Evolutionary conservation across 1,140 invertebrate species (phyloP).

Genomic region (Nomia melanderi): DNA sequence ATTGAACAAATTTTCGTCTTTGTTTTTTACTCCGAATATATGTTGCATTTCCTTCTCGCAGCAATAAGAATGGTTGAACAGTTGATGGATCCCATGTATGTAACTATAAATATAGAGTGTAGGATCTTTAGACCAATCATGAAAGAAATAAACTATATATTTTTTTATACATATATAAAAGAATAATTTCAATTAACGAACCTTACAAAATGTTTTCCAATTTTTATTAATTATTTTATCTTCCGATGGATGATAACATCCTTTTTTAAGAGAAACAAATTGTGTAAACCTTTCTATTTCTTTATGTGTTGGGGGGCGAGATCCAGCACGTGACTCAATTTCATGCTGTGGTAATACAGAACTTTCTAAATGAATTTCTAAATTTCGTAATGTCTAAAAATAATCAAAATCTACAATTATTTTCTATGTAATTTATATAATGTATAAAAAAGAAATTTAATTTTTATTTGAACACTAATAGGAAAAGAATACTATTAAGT

Average conservation of each 20-base stretch:
- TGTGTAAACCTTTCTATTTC: conserved; percentile 60
- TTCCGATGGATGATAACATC: conserved; percentile 57
- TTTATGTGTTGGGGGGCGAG: conserved; percentile 31
- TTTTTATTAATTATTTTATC: conserved; percentile 65
- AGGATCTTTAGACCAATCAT: neutral
- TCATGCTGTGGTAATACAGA: conserved; percentile 64
- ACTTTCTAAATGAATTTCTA: conserved; percentile 55
- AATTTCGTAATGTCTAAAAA: conserved; percentile 34
- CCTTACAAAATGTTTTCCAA: conserved; percentile 73
- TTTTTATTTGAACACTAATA: no score
- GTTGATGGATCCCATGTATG: conserved; percentile 62
- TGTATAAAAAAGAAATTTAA: neutral
- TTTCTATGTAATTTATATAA: neutral
- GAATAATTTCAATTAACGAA: conserved; percentile 27
- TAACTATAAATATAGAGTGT: conserved; percentile 50
- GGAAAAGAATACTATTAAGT: neutral
- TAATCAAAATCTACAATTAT: neutral
- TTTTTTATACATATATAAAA: neutral
- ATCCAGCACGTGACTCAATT: conserved; percentile 66
- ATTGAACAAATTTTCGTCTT: conserved; percentile 70
- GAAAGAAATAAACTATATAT: neutral
- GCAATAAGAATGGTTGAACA: conserved; percentile 62
- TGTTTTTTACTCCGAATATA: conserved; percentile 49
- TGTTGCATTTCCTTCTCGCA: conserved; percentile 28
- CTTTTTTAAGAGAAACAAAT: conserved; percentile 53